Evolutionary conservation across 2,113 vertebrate species (phyloP), one percentile per base, ranked within the genome.

Genomic region (Dasyurus viverrinus): DNA sequence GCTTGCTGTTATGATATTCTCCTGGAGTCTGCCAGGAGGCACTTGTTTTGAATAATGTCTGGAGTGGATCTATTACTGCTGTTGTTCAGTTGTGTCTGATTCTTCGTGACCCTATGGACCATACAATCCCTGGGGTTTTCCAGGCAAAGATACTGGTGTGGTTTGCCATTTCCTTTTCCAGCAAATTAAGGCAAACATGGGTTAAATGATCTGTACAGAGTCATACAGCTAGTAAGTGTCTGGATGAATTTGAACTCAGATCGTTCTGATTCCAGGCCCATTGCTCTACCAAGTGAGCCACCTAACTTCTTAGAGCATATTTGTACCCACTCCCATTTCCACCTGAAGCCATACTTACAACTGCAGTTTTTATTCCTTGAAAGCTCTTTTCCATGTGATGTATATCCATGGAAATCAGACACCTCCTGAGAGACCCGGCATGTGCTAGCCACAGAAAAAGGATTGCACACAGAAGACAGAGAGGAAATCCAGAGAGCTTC

Each of bases 331-430:
- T 11, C 84, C 57, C 68, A 84, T 19, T 46, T 68, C 60, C 55
- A 92, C 89, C 68, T 16, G 36, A 92, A 24, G 48, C 92, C 92
- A 26, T 96, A 98, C 98, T 98, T 97, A 99, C 98, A 0, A 99
- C 96, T 1, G 94, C 53, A 54, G 46, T 92, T 98, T 98, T 99
- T 54, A 99, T 98, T 0, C 95, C 97, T 0, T 84, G 89, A 96
- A 99, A 98, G 24, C 97, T 97, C 93, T 98, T 90, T 94, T 97
- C 97, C 0, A 98, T 89, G 52, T 95, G 97, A 0, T 57, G 2
- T 91, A 95, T 2, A 4, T 98, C 98, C 95, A 95, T 3, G 27
- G 98, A 97, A 94, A 98, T 25, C 8, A 91, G 93, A 96, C 98
- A 99, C 84, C 97, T 97, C 95, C 25, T 98, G 76, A 95, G 94